Percentiles rank a stretch among this genome's conserved stretches.
phyloP scores from a whole-genome alignment of 2,113 vertebrate genomes.

The Zosterops japonicus region DNA sequence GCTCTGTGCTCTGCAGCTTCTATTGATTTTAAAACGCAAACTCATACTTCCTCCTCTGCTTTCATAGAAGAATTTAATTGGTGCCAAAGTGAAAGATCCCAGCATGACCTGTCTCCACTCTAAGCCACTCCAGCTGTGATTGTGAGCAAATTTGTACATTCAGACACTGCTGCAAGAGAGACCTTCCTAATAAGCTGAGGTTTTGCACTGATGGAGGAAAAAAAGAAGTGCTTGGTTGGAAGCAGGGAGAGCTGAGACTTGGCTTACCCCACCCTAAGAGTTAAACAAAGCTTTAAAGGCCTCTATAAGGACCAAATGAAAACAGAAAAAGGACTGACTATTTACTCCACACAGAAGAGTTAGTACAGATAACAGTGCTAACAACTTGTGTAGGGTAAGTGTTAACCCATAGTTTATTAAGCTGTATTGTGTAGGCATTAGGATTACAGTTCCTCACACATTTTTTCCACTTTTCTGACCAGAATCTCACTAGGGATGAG shows the following conservation, averaged over 20 bases:
- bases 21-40: conserved; percentile 27
- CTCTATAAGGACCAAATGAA: neutral
- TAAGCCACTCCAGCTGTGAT: conserved; percentile 37
- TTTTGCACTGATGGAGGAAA: conserved; percentile 6
- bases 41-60: conserved; percentile 18
- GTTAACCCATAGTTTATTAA: neutral
- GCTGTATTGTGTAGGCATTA: neutral
- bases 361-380: neutral
- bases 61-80: conserved; percentile 55
- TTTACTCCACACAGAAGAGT: neutral
- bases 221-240: neutral
- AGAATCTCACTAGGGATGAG: neutral
- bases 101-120: conserved; percentile 38
- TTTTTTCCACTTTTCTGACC: neutral
- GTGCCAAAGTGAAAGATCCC: conserved; percentile 51
- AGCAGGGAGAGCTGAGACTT: neutral
- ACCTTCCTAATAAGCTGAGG: conserved; percentile 43
- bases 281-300: conserved; percentile 6
- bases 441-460: neutral
- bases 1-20: conserved; percentile 28
- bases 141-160: conserved; percentile 33
- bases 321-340: neutral
- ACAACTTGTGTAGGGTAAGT: neutral
- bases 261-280: neutral
- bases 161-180: conserved; percentile 15